Evolutionary conservation across 1,140 invertebrate species (phyloP), one percentile per base, ranked within the genome.

Genomic region (Aphelenchoides fujianensis): DNA sequence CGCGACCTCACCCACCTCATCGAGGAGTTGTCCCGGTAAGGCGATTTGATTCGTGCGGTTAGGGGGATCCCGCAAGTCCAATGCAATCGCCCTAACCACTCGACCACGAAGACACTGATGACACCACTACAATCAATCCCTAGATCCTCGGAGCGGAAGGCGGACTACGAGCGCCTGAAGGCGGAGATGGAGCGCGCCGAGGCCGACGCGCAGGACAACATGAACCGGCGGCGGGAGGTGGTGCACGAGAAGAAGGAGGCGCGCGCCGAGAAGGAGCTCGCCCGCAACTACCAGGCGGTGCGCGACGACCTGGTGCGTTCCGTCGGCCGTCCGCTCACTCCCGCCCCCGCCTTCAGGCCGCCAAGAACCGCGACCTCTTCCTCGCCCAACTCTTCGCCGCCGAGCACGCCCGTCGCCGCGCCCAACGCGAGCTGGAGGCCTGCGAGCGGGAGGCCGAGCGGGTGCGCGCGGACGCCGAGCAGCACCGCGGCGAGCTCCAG

Each of bases 181-280:
- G 88, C 89, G 27, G 94, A 98, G 87, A 96, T 98, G 90, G 90
- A 93, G 78, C 91, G 93, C 82, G 95, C 96, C 0, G 95, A 98
- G 86, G 94, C 97, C 86, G 95, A 98, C 85, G 95, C 95, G 0
- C 95, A 98, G 86, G 94, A 92, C 86, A 96, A 95, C 5, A 96
- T 97, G 85, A 92, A 97, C 82, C 98, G 97, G 86, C 98, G 98
- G 85, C 95, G 95, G 85, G 95, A 94, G 27, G 95, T 98, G 76
- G 95, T 94, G 68, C 93, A 94, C 0, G 96, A 99, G 86, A 89
- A 94, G 32, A 97, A 98, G 85, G 96, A 98, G 86, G 97, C 96
- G 2, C 95, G 94, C 85, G 86, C 95, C 66, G 96, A 99, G 85
- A 97, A 98, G 85, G 95, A 98, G 85, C 95, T 98, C 87, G 95